phyloP scores from a whole-genome alignment of 2,888 invertebrate genomes.

The Orchestes rusci region DNA sequence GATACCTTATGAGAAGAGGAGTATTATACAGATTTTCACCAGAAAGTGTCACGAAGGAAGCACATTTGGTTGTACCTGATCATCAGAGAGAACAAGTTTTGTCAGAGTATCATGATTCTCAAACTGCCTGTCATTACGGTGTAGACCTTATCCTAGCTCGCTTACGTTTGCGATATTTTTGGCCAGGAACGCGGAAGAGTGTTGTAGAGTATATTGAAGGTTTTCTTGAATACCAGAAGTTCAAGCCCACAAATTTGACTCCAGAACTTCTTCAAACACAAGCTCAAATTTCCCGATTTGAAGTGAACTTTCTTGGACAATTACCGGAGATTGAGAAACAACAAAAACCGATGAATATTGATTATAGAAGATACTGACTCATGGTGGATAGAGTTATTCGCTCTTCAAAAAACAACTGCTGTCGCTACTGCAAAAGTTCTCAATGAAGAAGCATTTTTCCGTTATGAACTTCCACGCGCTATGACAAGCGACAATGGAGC shows the following conservation, averaged over 20 bases:
- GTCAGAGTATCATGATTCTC: neutral
- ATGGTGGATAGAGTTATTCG: neutral
- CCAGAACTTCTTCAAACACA: constrained; percentile 28
- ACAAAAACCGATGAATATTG: constrained; percentile 27
- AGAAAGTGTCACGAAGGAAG: constrained; percentile 26
- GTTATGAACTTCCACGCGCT: constrained; percentile 30
- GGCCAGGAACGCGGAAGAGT: neutral
- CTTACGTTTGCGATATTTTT: neutral
- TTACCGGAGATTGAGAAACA: constrained; percentile 10
- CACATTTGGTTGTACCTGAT: constrained; percentile 28
- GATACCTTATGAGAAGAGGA: constrained; percentile 26
- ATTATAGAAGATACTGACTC: constrained; percentile 18
- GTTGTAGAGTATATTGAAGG: constrained; percentile 26
- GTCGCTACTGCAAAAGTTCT: constrained; percentile 25
- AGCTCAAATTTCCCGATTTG: constrained; percentile 25
- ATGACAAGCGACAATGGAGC: constrained; percentile 37
- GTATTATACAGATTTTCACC: constrained; percentile 23
- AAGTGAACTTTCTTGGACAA: constrained; percentile 31
- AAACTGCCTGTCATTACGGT: neutral
- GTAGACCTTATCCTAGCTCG: neutral
- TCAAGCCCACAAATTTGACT: constrained; percentile 33
- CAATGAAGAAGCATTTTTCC: constrained; percentile 29
- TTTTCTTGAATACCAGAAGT: constrained; percentile 33
- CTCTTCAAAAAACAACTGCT: constrained; percentile 9
- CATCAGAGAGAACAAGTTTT: neutral